phyloP scores from a whole-genome alignment of 2,888 invertebrate genomes.

The Drosophila mulleri region DNA sequence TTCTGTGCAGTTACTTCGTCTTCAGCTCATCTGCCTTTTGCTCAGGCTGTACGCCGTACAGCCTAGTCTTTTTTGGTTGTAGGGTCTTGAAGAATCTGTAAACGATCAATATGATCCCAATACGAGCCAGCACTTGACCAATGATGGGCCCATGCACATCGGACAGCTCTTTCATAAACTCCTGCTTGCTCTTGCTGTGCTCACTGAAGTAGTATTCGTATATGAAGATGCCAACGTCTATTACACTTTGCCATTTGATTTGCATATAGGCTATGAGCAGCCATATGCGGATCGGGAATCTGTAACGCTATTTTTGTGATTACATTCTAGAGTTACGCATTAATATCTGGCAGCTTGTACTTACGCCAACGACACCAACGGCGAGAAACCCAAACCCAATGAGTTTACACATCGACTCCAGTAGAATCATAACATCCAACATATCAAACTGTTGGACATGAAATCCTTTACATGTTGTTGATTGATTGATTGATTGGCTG shows the following conservation, averaged over 20 bases:
- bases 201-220: constrained; percentile 8
- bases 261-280: constrained; percentile 25
- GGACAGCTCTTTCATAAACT: constrained; percentile 7
- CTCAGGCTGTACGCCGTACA: not conserved
- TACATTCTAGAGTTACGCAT: not conserved
- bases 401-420: constrained; percentile 15
- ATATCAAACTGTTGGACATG: constrained; percentile 11
- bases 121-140: constrained; percentile 27
- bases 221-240: not conserved
- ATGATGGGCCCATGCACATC: constrained; percentile 9
- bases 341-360: not conserved
- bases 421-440: constrained; percentile 8
- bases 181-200: constrained; percentile 8
- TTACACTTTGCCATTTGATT: constrained; percentile 29
- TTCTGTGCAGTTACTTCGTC: not conserved
- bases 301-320: constrained; percentile 10
- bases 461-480: not conserved
- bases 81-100: constrained; percentile 32
- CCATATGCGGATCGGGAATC: constrained; percentile 27
- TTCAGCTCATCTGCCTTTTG: not conserved
- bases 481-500: no score
- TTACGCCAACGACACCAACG: constrained; percentile 43
- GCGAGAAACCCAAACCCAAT: constrained; percentile 17
- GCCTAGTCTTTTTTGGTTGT: not conserved
- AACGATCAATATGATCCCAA: constrained; percentile 26